These are phyloP conservation scores for Apodemus agrarius DNA, from an alignment of 2,797 vertebrate genomes.

Conservation along the genomic window DNA sequence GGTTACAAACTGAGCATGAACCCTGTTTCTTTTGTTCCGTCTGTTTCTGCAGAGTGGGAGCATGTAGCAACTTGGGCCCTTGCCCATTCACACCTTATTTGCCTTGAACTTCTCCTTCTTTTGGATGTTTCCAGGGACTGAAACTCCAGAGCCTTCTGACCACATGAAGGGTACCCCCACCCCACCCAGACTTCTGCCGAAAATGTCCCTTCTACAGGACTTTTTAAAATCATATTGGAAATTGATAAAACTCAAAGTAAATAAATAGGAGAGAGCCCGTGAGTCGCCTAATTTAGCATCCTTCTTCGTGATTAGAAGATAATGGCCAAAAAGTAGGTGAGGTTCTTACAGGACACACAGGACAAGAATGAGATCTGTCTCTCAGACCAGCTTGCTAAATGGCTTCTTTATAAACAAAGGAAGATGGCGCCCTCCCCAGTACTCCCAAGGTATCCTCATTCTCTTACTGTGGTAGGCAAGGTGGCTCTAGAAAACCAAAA, in stretches of 20 bases:
- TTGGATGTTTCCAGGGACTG: not conserved
- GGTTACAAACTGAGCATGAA: not conserved
- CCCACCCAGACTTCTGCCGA: not conserved
- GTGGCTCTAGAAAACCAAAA: not conserved
- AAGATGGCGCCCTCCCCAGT: not conserved
- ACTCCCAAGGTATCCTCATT: not conserved
- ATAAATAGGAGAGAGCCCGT: not conserved
- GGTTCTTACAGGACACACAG: not conserved
- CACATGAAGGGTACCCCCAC: not conserved
- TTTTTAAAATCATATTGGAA: not conserved
- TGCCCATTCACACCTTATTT: not conserved
- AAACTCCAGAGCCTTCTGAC: not conserved
- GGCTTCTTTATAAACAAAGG: not conserved
- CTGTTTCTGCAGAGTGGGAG: not conserved
- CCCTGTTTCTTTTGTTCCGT: not conserved
- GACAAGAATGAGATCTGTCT: not conserved
- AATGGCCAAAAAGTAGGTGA: not conserved
- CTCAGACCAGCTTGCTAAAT: rapidly evolving
- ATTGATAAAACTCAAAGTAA: not conserved
- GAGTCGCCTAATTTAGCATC: not conserved
- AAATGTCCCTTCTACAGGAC: not conserved
- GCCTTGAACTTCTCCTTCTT: not conserved
- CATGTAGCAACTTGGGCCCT: not conserved
- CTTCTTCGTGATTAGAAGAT: not conserved
- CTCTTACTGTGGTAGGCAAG: not conserved